Base-by-base conservation (phyloP, 2,797 vertebrate genomes). In the Hippocampus kuda region DNA sequence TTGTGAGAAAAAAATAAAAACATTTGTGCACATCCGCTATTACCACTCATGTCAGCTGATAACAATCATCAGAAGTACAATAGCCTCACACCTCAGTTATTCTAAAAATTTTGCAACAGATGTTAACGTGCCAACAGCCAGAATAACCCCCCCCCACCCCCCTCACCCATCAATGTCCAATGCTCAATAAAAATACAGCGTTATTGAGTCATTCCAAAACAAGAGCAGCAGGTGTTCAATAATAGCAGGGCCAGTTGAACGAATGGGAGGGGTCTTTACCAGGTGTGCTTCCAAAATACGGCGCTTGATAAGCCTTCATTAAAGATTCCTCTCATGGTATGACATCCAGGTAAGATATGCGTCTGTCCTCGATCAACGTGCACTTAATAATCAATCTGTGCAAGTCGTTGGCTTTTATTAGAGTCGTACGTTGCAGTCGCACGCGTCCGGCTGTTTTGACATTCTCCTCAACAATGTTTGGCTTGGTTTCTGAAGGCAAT, bases 261-360 rank as follows among this genome's bases (percentile, higher is more conserved):
- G 66, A 75, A 76, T 76, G 34, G 86, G 84, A 79, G 85, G 70
- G 27, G 66, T 64, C 72, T 74, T 24, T 73, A 87, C 91, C 91
- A 92, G 91, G 90, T 92, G 91, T 91, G 84, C 87, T 68, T 84
- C 84, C 75, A 68, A 83, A 83, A 77, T 70, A 76, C 9, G 48
- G 66, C 60, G 67, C 76, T 72, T 68, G 82, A 88, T 88, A 92
- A 89, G 89, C 88, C 41, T 73, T 91, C 83, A 92, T 92, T 92
- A 91, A 88, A 88, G 75, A 86, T 91, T 88, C 79, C 81, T 79
- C 84, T 79, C 77, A 71, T 68, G 62, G 26, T 72, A 77, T 42
- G 72, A 79, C 85, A 89, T 83, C 76, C 54, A 79, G 71, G 68
- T 41, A 76, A 75, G 71, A 77, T 49, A 42, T 60, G 67, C 68